Base-by-base conservation (phyloP, 2,113 vertebrate species). In the Tragulus kanchil region DNA sequence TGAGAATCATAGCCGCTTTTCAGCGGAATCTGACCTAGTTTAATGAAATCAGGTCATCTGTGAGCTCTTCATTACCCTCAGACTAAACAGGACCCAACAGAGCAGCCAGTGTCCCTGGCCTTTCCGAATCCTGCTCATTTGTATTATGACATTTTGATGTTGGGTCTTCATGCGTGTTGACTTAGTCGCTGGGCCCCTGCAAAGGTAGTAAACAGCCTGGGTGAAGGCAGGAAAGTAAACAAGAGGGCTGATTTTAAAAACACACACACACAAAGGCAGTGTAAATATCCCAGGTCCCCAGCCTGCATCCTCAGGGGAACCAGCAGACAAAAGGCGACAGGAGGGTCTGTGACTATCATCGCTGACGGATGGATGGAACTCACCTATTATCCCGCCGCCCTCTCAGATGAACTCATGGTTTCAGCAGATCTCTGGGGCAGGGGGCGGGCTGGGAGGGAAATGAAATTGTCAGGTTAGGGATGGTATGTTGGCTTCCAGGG, bases 31-130 rank as follows among this genome's bases (percentile, higher is more conserved):
- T 99, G 99, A 99, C 99, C 99, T 98, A 99, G 98, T 99, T 99
- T 98, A 99, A 99, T 98, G 98, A 99, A 99, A 99, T 99, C 98
- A 99, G 99, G 99, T 99, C 99, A 99, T 99, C 99, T 99, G 99
- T 99, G 99, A 99, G 99, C 99, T 99, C 99, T 99, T 99, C 99
- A 99, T 99, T 99, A 99, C 98, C 98, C 99, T 98, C 99, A 99
- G 99, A 99, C 99, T 99, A 99, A 99, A 99, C 99, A 99, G 98
- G 97, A 96, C 98, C 98, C 98, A 98, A 98, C 94, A 96, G 97
- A 98, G 98, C 98, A 98, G 98, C 96, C 98, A 96, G 95, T 97
- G 98, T 98, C 98, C 98, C 98, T 95, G 97, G 96, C 98, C 98
- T 98, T 97, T 97, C 97, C 96, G 95, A 89, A 96, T 93, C 62